A percentile compares a stretch with the other conserved stretches of the same genome.
Conservation (phyloP, 2,113 vertebrate species). For the Aphelocoma coerulescens region DNA sequence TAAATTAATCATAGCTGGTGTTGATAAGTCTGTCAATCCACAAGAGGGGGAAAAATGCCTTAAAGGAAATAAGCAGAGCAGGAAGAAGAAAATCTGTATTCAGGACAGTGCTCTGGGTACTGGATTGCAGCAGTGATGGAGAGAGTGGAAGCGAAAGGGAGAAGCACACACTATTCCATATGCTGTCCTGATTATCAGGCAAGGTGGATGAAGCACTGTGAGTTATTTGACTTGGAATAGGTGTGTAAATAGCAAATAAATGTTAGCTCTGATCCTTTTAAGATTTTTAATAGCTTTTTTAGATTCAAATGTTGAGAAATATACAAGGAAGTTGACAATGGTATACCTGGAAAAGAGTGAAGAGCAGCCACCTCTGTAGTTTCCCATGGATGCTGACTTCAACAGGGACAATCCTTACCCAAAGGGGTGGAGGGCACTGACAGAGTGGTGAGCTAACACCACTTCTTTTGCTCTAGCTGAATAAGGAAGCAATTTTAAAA, state of each 20-base stretch:
- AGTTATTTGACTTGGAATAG: neutral
- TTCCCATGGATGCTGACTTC: neutral
- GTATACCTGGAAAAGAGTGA: neutral
- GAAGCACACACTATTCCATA: neutral
- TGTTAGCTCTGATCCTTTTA: neutral
- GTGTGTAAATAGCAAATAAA: neutral
- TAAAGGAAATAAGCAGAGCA: constrained; percentile 18
- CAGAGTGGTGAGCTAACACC: neutral
- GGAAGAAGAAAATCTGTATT: constrained; percentile 49
- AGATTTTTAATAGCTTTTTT: neutral
- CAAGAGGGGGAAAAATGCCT: neutral
- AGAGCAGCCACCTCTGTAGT: neutral
- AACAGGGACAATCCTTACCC: neutral
- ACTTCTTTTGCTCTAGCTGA: neutral
- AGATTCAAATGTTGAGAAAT: neutral
- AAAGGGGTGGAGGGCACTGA: neutral
- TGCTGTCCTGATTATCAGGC: neutral
- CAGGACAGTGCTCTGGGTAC: neutral
- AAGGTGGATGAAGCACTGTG: neutral
- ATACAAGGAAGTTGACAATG: neutral
- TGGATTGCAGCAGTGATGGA: neutral
- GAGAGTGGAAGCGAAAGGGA: constrained; percentile 4
- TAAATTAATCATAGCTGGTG: constrained; percentile 2
- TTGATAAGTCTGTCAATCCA: constrained; percentile 19
- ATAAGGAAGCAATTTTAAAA: neutral